A percentile compares a stretch with the other conserved stretches of the same genome.
Conservation (phyloP, 2,888 invertebrate species). For the Agapostemon virescens region DNA sequence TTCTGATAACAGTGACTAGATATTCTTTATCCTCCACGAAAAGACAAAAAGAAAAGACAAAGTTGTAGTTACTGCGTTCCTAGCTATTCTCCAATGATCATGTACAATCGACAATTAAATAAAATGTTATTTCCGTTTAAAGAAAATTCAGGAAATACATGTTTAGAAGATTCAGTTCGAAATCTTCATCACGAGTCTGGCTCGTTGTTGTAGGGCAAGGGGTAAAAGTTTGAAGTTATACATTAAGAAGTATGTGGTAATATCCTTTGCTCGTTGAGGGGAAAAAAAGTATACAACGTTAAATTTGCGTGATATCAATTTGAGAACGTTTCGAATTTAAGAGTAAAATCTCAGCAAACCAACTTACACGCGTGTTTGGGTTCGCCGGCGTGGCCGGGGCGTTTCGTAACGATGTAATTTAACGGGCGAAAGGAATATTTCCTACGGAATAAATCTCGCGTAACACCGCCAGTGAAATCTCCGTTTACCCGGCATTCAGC, state of each 20-base stretch:
- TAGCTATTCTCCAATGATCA: too few relatives aligned
- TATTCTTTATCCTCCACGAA: too few relatives aligned
- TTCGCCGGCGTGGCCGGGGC: conserved; percentile 22
- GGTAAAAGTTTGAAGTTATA: too few relatives aligned
- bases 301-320: neutral
- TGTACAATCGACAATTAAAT: too few relatives aligned
- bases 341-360: conserved; percentile 56
- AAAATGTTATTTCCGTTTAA: too few relatives aligned
- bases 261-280: neutral
- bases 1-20: too few relatives aligned
- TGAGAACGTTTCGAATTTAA: conserved; percentile 20
- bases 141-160: too few relatives aligned
- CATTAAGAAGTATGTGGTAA: neutral
- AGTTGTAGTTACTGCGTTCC: too few relatives aligned
- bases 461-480: conserved; percentile 77
- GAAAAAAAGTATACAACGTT: neutral
- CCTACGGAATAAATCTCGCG: conserved; percentile 79
- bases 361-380: conserved; percentile 54
- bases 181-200: too few relatives aligned
- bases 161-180: too few relatives aligned
- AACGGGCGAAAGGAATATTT: conserved; percentile 77
- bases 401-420: conserved; percentile 69
- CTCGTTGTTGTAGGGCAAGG: too few relatives aligned
- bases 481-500: conserved; percentile 78
- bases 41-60: too few relatives aligned